These are phyloP conservation scores for Serripes groenlandicus DNA, from an alignment of 2,888 invertebrate genomes.

Conservation along the genomic window DNA sequence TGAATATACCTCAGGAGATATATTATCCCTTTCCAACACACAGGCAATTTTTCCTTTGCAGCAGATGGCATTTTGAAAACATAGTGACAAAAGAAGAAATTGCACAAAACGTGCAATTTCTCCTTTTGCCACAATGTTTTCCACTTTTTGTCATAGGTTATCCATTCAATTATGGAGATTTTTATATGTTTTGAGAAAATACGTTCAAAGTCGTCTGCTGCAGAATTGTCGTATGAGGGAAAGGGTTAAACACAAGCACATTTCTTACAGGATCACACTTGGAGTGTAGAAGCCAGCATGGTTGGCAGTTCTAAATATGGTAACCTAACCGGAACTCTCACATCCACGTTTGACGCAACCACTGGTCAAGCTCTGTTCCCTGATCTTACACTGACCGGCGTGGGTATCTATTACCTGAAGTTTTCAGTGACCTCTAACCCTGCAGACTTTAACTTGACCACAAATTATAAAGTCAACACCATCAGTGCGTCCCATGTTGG, in stretches of 20 bases:
- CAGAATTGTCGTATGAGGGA: too few species aligned
- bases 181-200: too few species aligned
- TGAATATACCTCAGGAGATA: too few species aligned
- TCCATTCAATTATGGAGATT: too few species aligned
- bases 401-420: conserved; percentile 66
- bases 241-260: too few species aligned
- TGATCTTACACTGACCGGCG: conserved; percentile 65
- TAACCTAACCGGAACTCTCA: conserved; percentile 52
- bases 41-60: too few species aligned
- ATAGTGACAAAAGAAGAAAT: background rate
- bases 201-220: too few species aligned
- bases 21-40: too few species aligned
- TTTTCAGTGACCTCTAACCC: conserved; percentile 68
- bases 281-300: conserved; percentile 59
- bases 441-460: conserved; percentile 39
- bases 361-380: conserved; percentile 67
- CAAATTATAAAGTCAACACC: conserved; percentile 47
- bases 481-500: conserved; percentile 55
- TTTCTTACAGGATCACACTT: conserved; percentile 70
- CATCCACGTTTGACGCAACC: conserved; percentile 58
- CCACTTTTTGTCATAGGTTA: too few species aligned
- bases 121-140: background rate
- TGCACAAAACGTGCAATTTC: background rate
- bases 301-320: conserved; percentile 58
- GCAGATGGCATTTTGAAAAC: too few species aligned